Evolutionary conservation across 2,888 invertebrate genomes (phyloP), one percentile per base, ranked within the genome.

Genomic region (Drosophila mimetica): DNA sequence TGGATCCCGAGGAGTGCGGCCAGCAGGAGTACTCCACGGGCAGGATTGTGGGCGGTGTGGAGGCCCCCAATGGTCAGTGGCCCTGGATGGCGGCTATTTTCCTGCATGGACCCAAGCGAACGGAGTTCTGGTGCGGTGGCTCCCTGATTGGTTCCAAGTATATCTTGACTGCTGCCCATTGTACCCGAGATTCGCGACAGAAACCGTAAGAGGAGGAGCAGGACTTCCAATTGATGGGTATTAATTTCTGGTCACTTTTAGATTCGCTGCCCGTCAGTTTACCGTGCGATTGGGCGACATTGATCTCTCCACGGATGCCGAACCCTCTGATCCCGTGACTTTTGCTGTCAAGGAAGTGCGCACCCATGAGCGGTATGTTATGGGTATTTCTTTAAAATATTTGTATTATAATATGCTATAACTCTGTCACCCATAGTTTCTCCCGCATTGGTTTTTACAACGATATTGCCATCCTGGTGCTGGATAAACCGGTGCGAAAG

Each of bases 41-140:
- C 74, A 94, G 98, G 4, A 97, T 98, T 42, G 98, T 98, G 0
- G 98, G 98, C 0, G 98, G 98, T 4, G 95, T 96, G 57, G 95
- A 96, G 89, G 94, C 97, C 0, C 93, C 95, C 22, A 95, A 96
- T 0, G 98, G 98, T 0, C 94, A 96, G 54, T 97, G 97, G 97
- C 98, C 98, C 0, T 98, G 98, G 98, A 96, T 98, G 96, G 98
- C 97, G 0, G 98, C 98, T 1, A 97, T 98, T 79, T 98, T 96
- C 91, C 93, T 98, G 47, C 97, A 97, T 88, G 97, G 97, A 8
- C 94, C 95, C 36, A 94, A 95, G 81, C 94, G 97, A 25, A 95
- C 96, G 0, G 97, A 97, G 91, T 97, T 97, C 92, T 97, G 97
- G 97, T 98, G 98, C 89, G 98, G 98, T 0, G 98, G 98, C 1